Conservation (phyloP, 2,888 invertebrate species). For the Eledona agricola region DNA sequence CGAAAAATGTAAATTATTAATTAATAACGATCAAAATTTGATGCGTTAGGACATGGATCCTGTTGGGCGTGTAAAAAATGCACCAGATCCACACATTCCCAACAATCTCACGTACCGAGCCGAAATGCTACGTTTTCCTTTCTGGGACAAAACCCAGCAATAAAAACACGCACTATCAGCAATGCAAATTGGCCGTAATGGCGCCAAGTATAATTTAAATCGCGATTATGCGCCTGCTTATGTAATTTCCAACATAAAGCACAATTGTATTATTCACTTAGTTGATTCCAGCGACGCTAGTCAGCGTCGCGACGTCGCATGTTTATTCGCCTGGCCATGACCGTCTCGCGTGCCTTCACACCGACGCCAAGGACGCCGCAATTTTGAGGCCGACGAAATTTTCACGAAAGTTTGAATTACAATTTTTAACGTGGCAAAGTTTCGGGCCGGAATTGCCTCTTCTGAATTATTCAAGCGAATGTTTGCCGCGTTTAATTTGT, state of each 20-base stretch:
- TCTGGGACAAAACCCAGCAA: slow-evolving; percentile 19
- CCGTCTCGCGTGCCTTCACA: slow-evolving; percentile 37
- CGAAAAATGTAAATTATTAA: no score
- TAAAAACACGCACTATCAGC: slow-evolving; percentile 33
- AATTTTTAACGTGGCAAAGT: background rate
- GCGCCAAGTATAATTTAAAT: slow-evolving; percentile 38
- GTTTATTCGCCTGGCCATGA: slow-evolving; percentile 39
- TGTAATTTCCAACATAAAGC: slow-evolving; percentile 37
- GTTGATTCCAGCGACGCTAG: slow-evolving; percentile 29
- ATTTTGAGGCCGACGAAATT: slow-evolving; percentile 12
- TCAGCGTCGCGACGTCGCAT: slow-evolving; percentile 38
- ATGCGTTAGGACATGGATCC: no score
- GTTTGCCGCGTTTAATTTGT: slow-evolving; percentile 9
- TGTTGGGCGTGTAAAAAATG: no score
- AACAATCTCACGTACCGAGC: no score
- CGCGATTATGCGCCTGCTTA: slow-evolving; percentile 35
- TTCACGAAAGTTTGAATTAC: slow-evolving; percentile 14
- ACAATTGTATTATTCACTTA: slow-evolving; percentile 39
- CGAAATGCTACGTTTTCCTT: no score
- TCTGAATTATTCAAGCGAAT: slow-evolving; percentile 11
- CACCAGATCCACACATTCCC: no score
- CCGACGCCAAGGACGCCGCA: slow-evolving; percentile 23
- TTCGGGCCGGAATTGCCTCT: slow-evolving; percentile 3
- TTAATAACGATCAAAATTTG: no score
- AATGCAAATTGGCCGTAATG: slow-evolving; percentile 45